Conservation (phyloP, 2,113 vertebrate species). For the Mugil cephalus region DNA sequence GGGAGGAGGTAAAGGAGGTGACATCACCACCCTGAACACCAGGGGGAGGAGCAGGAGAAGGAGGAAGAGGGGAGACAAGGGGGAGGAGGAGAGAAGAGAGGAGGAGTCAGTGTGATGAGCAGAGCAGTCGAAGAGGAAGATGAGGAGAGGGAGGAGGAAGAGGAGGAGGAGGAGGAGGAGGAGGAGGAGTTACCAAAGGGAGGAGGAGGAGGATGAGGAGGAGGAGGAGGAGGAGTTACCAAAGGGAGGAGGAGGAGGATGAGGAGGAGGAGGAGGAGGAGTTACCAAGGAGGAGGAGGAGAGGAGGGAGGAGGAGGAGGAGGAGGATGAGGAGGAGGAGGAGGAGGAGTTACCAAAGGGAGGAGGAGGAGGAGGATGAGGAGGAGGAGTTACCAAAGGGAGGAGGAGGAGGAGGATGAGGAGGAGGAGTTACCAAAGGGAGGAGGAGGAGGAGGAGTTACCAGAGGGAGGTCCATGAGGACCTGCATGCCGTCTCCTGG, state of each 20-base stretch:
- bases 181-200: constrained; percentile 44
- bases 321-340: too few relatives aligned
- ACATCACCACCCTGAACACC: constrained; percentile 75
- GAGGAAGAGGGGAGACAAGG: constrained; percentile 58
- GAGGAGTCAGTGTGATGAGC: constrained; percentile 67
- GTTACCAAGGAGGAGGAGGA: constrained; percentile 84
- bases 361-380: too few relatives aligned
- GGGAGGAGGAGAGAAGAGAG: constrained; percentile 84
- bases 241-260: constrained; percentile 42
- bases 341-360: too few relatives aligned
- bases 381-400: too few relatives aligned
- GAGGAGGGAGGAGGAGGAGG: too few relatives aligned
- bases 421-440: constrained; percentile 10
- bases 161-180: background rate
- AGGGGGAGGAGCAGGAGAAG: constrained; percentile 68
- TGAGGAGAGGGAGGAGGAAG: background rate
- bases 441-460: constrained; percentile 70
- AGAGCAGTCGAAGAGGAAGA: constrained; percentile 22
- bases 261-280: constrained; percentile 12
- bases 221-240: background rate
- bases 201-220: constrained; percentile 77
- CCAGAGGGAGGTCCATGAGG: constrained; percentile 98
- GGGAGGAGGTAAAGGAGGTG: constrained; percentile 84
- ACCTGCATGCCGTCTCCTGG: constrained; percentile 98
- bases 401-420: background rate